A percentile compares a stretch with the other conserved stretches of the same genome.
Evolutionary conservation across 2,888 invertebrate genomes (phyloP).

Genomic region (Chymomyza procnemis): DNA sequence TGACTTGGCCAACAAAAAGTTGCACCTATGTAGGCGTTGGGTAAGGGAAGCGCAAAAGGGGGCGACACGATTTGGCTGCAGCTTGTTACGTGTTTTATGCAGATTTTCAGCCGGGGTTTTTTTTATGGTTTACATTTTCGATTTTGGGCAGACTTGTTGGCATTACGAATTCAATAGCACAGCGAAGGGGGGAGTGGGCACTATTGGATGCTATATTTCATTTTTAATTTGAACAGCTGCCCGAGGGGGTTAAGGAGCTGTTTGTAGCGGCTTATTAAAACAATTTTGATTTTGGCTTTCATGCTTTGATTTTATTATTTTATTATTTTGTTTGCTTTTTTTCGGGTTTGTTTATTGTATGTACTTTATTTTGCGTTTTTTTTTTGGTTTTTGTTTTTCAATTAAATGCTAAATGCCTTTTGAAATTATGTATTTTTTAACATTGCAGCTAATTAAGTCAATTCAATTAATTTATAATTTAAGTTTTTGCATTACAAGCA

Average conservation of each 20-base stretch:
- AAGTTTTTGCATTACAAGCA: slow-evolving; percentile 28
- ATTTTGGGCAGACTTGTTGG: slow-evolving; percentile 40
- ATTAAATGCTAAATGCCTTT: slow-evolving; percentile 59
- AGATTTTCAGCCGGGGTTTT: slow-evolving; percentile 47
- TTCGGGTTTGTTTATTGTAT: background rate
- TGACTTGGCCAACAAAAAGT: slow-evolving; percentile 7
- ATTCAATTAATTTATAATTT: slow-evolving; percentile 56
- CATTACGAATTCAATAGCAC: slow-evolving; percentile 38
- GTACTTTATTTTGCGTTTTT: slow-evolving; percentile 21
- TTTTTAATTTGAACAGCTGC: slow-evolving; percentile 24
- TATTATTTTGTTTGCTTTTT: too few species aligned
- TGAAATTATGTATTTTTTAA: slow-evolving; percentile 61
- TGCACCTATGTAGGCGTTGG: background rate
- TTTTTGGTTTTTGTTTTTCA: slow-evolving; percentile 17
- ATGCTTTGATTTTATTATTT: slow-evolving; percentile 51
- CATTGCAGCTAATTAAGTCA: slow-evolving; percentile 68
- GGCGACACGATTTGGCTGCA: slow-evolving; percentile 22
- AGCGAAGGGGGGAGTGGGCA: slow-evolving; percentile 18
- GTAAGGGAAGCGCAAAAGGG: background rate
- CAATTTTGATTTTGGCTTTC: slow-evolving; percentile 24
- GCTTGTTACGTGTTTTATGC: slow-evolving; percentile 56
- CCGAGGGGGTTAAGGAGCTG: background rate
- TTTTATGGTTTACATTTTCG: slow-evolving; percentile 47
- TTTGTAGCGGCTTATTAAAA: background rate
- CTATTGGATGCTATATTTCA: slow-evolving; percentile 46